A percentile compares a stretch with the other conserved stretches of the same genome.
Evolutionary conservation across 2,797 vertebrate genomes (phyloP).

Genomic region (Xenopus petersii): DNA sequence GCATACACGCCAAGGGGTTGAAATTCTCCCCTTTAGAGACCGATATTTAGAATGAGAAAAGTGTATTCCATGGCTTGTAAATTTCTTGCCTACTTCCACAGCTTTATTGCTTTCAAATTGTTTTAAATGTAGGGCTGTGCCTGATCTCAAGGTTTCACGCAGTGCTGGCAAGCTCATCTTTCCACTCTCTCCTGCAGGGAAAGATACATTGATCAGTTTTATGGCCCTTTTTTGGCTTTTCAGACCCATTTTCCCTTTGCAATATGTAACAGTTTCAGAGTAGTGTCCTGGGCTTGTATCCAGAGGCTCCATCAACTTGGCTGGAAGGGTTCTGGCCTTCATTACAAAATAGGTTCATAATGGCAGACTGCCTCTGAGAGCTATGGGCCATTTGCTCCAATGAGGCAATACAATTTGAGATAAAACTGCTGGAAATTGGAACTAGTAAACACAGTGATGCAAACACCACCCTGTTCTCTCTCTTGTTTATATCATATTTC

Average conservation of each 20-base stretch:
- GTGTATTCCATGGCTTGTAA: not conserved
- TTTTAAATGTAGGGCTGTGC: constrained; percentile 9
- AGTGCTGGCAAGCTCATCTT: constrained; percentile 5
- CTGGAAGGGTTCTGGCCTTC: constrained; percentile 6
- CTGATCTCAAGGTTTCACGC: constrained; percentile 1
- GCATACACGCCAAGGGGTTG: no score
- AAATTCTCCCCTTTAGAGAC: no score
- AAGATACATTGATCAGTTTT: constrained; percentile 24
- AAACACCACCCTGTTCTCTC: not conserved
- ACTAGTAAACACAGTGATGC: not conserved
- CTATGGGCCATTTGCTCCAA: constrained; percentile 7
- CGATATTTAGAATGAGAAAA: not conserved
- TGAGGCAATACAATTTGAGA: not conserved
- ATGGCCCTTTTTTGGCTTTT: constrained; percentile 16
- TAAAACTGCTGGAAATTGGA: not conserved
- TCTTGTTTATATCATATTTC: not conserved
- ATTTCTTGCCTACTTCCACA: not conserved
- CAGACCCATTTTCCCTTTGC: constrained; percentile 4
- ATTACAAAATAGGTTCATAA: not conserved
- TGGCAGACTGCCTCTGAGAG: not conserved
- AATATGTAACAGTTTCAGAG: constrained; percentile 1
- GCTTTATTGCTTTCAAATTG: constrained; percentile 17
- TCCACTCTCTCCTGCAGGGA: constrained; percentile 2
- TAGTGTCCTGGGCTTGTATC: constrained; percentile 19
- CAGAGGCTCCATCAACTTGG: constrained; percentile 27